Conservation (phyloP, 2,888 invertebrate species). For the Ellobium chinense region DNA sequence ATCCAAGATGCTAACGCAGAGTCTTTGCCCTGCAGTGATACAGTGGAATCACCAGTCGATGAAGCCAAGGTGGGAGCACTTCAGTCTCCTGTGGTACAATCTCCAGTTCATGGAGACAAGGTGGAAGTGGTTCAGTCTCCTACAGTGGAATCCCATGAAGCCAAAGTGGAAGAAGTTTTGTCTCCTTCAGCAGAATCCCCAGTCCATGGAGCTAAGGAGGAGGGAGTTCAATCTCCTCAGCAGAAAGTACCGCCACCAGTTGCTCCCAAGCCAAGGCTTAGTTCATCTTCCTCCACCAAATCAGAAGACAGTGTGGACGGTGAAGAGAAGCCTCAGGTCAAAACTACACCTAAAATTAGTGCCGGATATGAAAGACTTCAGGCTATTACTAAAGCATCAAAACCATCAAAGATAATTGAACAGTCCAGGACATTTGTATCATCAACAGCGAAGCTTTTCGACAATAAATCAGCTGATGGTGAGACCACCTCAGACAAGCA, state of each 20-base stretch:
- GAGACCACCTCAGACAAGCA: neutral
- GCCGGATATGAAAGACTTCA: conserved; percentile 33
- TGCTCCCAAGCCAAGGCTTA: conserved; percentile 60
- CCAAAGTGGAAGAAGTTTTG: no score
- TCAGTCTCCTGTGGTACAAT: no score
- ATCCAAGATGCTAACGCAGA: neutral
- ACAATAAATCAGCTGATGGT: conserved; percentile 25
- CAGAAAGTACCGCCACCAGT: conserved; percentile 58
- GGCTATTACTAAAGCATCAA: conserved; percentile 11
- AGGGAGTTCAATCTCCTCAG: neutral
- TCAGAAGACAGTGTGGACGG: conserved; percentile 19
- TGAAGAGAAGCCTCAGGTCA: conserved; percentile 2
- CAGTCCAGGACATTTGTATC: conserved; percentile 33
- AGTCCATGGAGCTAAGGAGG: neutral
- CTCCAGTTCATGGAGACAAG: no score
- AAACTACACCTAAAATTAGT: conserved; percentile 8
- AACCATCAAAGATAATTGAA: conserved; percentile 21
- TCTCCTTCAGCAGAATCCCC: neutral
- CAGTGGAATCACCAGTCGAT: neutral
- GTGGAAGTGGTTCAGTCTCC: no score
- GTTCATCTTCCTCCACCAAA: conserved; percentile 27
- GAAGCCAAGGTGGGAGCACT: neutral
- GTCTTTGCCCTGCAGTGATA: no score
- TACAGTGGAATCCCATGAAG: neutral
- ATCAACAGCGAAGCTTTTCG: conserved; percentile 47